Conservation (phyloP, 1,140 invertebrate genomes). For the Zaprionus taronus region DNA sequence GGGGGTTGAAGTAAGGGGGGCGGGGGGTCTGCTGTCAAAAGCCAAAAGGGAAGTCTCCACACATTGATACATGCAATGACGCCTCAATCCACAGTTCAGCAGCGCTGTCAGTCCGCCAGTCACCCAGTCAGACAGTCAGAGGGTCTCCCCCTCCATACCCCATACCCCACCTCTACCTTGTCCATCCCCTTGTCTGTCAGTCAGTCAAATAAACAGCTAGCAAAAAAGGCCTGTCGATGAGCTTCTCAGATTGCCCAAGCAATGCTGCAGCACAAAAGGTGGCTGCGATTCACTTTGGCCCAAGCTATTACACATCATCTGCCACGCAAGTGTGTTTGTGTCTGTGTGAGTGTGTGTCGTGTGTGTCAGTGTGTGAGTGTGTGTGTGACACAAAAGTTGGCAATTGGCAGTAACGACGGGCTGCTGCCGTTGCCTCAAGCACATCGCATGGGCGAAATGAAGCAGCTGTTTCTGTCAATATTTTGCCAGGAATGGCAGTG, state of each 20-base stretch:
- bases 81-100: slow-evolving; percentile 3
- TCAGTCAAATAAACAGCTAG: slow-evolving; percentile 64
- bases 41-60: slow-evolving; percentile 39
- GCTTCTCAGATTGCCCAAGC: slow-evolving; percentile 20
- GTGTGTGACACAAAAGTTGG: slow-evolving; percentile 25
- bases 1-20: not conserved
- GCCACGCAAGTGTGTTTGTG: not conserved
- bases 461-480: slow-evolving; percentile 13
- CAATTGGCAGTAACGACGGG: slow-evolving; percentile 58
- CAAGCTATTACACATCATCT: slow-evolving; percentile 37
- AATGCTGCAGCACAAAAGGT: slow-evolving; percentile 11
- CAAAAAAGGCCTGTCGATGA: slow-evolving; percentile 34
- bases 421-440: slow-evolving; percentile 34
- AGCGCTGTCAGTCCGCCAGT: slow-evolving; percentile 24
- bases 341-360: not conserved
- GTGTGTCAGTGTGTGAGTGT: not conserved
- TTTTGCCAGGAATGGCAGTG: not conserved
- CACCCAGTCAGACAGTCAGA: slow-evolving; percentile 19
- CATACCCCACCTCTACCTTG: not conserved
- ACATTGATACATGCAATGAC: slow-evolving; percentile 53
- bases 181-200: not conserved
- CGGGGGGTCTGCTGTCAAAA: slow-evolving; percentile 34
- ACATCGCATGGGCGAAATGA: not conserved
- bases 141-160: slow-evolving; percentile 16
- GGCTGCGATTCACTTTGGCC: slow-evolving; percentile 1